These are phyloP conservation scores for Sebastes trivittatus DNA, from an alignment of 2,797 vertebrate species.

Conservation along the genomic window DNA sequence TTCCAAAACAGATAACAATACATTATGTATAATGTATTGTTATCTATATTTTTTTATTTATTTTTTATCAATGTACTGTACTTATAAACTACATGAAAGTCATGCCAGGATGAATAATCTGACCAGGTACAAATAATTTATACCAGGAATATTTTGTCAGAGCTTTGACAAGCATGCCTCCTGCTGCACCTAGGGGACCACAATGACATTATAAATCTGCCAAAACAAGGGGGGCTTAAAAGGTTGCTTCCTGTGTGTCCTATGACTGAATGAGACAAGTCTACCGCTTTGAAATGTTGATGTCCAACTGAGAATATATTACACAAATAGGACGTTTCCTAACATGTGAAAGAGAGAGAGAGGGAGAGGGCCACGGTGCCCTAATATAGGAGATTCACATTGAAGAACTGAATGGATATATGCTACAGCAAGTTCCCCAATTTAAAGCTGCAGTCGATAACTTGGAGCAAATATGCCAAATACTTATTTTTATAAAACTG, in stretches of 20 bases:
- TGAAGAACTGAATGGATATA: neutral
- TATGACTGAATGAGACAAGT: neutral
- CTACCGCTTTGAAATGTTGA: neutral
- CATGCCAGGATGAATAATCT: neutral
- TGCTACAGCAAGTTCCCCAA: neutral
- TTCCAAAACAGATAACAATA: neutral
- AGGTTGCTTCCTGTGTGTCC: neutral
- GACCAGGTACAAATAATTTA: neutral
- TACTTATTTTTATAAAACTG: no score
- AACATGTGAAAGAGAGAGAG: neutral
- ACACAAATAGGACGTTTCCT: neutral
- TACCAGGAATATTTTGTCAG: neutral
- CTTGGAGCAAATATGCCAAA: no score
- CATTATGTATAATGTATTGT: neutral
- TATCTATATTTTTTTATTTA: neutral
- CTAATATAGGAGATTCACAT: neutral
- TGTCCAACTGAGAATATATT: neutral
- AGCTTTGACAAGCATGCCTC: neutral
- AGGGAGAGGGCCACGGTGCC: neutral
- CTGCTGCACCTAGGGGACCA: neutral
- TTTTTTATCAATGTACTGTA: neutral
- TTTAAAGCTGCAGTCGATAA: no score
- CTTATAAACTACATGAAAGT: neutral
- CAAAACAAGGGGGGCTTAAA: neutral
- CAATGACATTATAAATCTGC: slow-evolving; percentile 4